Percentiles rank a stretch among this genome's conserved stretches.
Evolutionary conservation across 1,140 invertebrate species (phyloP).

Genomic region (Euura saliciscinereae): DNA sequence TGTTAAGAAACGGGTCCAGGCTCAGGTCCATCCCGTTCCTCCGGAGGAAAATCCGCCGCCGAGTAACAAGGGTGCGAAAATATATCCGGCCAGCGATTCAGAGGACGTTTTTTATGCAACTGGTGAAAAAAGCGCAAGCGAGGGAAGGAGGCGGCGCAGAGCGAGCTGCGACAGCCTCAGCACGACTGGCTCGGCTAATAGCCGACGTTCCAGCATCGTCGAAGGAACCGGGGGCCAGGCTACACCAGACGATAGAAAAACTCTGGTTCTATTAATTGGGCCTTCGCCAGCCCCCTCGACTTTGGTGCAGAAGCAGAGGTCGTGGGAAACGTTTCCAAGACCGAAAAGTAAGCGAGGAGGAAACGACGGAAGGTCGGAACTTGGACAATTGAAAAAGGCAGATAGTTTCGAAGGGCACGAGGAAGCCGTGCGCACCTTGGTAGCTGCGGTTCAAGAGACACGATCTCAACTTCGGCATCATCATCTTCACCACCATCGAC

Average conservation of each 20-base stretch:
- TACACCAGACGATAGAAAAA: slow-evolving; percentile 57
- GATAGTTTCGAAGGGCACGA: slow-evolving; percentile 76
- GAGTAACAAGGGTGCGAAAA: slow-evolving; percentile 46
- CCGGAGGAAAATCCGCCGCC: slow-evolving; percentile 41
- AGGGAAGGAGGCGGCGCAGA: slow-evolving; percentile 41
- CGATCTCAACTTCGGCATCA: slow-evolving; percentile 55
- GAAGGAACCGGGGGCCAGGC: slow-evolving; percentile 52
- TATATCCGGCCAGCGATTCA: slow-evolving; percentile 67
- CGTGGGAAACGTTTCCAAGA: slow-evolving; percentile 71
- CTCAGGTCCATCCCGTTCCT: slow-evolving; percentile 60
- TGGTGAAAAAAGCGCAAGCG: slow-evolving; percentile 33
- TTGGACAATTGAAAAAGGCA: slow-evolving; percentile 64
- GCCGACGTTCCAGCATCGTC: slow-evolving; percentile 58
- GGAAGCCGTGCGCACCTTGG: slow-evolving; percentile 72
- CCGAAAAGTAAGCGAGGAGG: slow-evolving; percentile 56
- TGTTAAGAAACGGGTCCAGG: slow-evolving; percentile 61
- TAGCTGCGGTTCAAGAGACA: slow-evolving; percentile 74
- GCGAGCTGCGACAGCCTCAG: slow-evolving; percentile 55
- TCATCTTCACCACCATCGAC: slow-evolving; percentile 51
- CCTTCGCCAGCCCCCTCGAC: slow-evolving; percentile 54
- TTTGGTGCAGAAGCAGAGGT: slow-evolving; percentile 67
- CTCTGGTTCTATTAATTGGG: slow-evolving; percentile 58
- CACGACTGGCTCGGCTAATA: slow-evolving; percentile 55
- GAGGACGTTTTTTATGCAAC: slow-evolving; percentile 65
- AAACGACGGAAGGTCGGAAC: slow-evolving; percentile 28